Conservation (phyloP, 2,888 invertebrate genomes). For the Tetragonisca angustula region DNA sequence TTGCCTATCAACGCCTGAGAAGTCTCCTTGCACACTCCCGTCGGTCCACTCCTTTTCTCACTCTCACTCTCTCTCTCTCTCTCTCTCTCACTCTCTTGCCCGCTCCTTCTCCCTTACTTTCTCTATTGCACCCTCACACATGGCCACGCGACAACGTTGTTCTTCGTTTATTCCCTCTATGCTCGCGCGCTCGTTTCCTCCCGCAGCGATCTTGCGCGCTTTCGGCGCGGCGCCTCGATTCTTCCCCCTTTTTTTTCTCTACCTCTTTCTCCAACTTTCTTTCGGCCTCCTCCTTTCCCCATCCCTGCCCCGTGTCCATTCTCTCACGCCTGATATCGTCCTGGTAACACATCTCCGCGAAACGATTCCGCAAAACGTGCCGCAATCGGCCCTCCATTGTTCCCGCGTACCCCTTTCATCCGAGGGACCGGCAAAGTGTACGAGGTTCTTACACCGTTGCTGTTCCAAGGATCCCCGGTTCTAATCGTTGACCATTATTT, state of each 20-base stretch:
- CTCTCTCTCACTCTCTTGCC: neutral
- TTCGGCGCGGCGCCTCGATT: conserved; percentile 10
- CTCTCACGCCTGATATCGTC: conserved; percentile 28
- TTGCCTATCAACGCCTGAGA: conserved; percentile 83
- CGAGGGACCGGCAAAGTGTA: conserved; percentile 28
- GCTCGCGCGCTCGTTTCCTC: conserved; percentile 39
- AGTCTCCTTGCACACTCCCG: conserved; percentile 69
- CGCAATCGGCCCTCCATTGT: conserved; percentile 71
- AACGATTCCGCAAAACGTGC: conserved; percentile 73
- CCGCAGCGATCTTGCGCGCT: conserved; percentile 41
- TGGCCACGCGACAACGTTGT: conserved; percentile 53
- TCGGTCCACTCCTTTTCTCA: conserved; percentile 57
- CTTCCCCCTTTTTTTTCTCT: conserved; percentile 20
- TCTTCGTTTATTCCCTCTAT: conserved; percentile 46
- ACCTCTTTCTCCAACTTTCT: conserved; percentile 9
- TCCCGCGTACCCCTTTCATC: conserved; percentile 45
- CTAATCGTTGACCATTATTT: conserved; percentile 29
- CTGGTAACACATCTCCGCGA: conserved; percentile 61
- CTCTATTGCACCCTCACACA: conserved; percentile 58
- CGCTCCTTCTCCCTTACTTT: conserved; percentile 27
- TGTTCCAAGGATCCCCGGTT: neutral
- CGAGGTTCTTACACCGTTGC: neutral
- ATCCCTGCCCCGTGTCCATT: conserved; percentile 5
- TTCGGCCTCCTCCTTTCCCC: conserved; percentile 7
- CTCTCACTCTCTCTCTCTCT: conserved; percentile 9